Evolutionary conservation across 2,888 invertebrate genomes (phyloP).

Genomic region (Byasa hedistus): DNA sequence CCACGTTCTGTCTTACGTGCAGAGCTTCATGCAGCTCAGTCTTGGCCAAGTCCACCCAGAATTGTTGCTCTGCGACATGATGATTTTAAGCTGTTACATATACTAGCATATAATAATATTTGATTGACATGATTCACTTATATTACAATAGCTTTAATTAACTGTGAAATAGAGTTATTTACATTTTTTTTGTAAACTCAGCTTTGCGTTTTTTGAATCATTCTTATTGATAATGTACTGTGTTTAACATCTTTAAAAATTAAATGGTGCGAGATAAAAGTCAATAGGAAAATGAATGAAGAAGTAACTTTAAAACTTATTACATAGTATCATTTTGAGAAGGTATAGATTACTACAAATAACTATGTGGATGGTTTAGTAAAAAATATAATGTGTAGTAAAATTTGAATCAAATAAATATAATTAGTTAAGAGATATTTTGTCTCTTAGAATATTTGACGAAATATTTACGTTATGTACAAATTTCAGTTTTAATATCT

Average conservation of each 20-base stretch:
- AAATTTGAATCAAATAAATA: no score
- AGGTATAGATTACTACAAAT: no score
- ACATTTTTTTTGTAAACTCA: neutral
- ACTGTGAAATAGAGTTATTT: neutral
- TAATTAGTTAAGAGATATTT: no score
- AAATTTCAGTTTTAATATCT: neutral
- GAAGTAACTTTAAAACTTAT: no score
- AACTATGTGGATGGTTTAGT: no score
- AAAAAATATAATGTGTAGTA: no score
- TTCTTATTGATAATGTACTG: no score
- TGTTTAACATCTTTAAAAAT: no score
- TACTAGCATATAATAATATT: neutral
- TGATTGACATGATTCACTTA: neutral
- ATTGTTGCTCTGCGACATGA: constrained; percentile 56
- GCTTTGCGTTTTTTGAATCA: neutral
- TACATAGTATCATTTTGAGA: no score
- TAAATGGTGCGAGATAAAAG: neutral
- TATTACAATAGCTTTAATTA: neutral
- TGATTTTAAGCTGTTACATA: neutral
- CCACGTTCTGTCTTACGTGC: constrained; percentile 77
- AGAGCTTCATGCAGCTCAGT: constrained; percentile 79
- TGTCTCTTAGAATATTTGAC: no score
- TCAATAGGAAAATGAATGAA: neutral
- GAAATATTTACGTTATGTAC: neutral
- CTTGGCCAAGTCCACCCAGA: constrained; percentile 73